phyloP scores from a whole-genome alignment of 2,797 vertebrate species.

The Chiropotes sagulatus region DNA sequence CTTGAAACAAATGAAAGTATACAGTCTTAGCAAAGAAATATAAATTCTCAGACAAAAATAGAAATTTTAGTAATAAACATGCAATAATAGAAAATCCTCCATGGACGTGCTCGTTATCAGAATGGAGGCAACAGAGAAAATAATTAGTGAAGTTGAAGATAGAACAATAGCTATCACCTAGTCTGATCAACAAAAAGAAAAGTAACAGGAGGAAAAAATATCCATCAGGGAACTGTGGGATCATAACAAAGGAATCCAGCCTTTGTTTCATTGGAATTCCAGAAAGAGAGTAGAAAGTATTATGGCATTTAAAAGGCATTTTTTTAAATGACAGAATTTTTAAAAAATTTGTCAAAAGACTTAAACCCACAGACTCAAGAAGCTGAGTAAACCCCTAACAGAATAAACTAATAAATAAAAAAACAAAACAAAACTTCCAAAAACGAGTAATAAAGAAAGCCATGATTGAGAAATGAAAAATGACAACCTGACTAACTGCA shows the following conservation, averaged over 20 bases:
- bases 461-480: background rate
- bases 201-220: background rate
- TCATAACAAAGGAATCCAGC: background rate
- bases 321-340: background rate
- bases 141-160: background rate
- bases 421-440: background rate
- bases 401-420: background rate
- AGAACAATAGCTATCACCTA: background rate
- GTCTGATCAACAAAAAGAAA: background rate
- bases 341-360: background rate
- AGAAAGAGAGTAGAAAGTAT: background rate
- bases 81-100: background rate
- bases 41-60: background rate
- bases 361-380: background rate
- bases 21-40: background rate
- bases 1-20: background rate
- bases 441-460: background rate
- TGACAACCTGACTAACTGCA: background rate
- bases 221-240: background rate
- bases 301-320: background rate
- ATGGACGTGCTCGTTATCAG: background rate
- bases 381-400: background rate
- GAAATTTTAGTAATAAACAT: conserved; percentile 3
- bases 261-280: background rate
- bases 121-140: background rate